A percentile compares a stretch with the other conserved stretches of the same genome.
These are phyloP conservation scores for Spicauda simplicius DNA, from an alignment of 2,888 invertebrate genomes.

Conservation along the genomic window DNA sequence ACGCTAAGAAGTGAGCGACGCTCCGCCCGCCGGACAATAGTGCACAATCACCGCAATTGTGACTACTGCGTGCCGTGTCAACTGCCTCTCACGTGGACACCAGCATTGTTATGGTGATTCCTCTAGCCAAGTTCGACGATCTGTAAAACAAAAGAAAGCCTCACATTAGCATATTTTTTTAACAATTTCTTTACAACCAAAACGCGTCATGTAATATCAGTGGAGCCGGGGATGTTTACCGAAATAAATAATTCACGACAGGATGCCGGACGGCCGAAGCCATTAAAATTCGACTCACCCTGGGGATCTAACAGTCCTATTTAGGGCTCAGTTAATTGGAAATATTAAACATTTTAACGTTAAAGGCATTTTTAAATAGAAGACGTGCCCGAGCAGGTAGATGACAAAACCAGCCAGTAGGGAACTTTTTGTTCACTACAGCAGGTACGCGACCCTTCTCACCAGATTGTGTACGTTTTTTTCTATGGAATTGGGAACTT, in stretches of 20 bases:
- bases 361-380: constrained; percentile 71
- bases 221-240: constrained; percentile 48
- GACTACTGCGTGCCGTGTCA: constrained; percentile 65
- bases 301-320: constrained; percentile 65
- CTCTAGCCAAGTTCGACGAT: constrained; percentile 65
- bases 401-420: constrained; percentile 62
- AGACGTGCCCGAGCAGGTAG: constrained; percentile 75
- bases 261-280: constrained; percentile 54
- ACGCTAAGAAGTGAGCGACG: not conserved
- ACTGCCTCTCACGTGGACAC: constrained; percentile 72
- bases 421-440: constrained; percentile 66
- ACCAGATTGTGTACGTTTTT: constrained; percentile 63
- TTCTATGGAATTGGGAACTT: constrained; percentile 42
- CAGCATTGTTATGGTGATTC: constrained; percentile 79
- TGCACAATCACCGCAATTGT: constrained; percentile 74
- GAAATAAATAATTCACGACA: constrained; percentile 74
- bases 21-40: constrained; percentile 67
- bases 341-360: constrained; percentile 73
- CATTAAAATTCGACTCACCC: constrained; percentile 73
- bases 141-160: constrained; percentile 69
- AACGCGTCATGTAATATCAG: constrained; percentile 38
- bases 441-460: constrained; percentile 76
- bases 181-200: constrained; percentile 41
- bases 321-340: constrained; percentile 74
- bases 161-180: constrained; percentile 64